A percentile compares a stretch with the other conserved stretches of the same genome.
phyloP scores from a whole-genome alignment of 2,888 invertebrate species.

The Neoitamus cyanurus region DNA sequence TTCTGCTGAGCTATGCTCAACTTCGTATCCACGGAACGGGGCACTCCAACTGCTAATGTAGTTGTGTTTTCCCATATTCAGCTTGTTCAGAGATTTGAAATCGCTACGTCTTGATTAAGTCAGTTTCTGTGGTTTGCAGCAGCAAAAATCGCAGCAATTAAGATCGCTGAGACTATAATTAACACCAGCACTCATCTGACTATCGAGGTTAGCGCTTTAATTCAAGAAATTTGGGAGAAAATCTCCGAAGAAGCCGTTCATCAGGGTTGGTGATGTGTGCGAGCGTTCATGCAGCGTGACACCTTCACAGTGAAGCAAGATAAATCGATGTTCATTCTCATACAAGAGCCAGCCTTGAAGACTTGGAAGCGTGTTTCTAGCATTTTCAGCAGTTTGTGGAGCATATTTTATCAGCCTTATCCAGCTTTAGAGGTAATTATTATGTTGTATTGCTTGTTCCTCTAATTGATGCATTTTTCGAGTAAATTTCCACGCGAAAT shows the following conservation, averaged over 20 bases:
- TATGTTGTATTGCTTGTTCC: background rate
- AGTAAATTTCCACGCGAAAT: background rate
- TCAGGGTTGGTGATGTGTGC: background rate
- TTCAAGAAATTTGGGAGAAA: background rate
- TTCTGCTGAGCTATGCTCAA: background rate
- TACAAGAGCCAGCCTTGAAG: slow-evolving; percentile 76
- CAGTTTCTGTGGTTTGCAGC: background rate
- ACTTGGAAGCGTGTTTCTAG: slow-evolving; percentile 76
- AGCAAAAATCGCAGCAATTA: background rate
- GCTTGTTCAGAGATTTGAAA: background rate
- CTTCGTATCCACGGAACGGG: background rate
- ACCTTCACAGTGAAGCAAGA: slow-evolving; percentile 38
- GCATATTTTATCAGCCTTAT: slow-evolving; percentile 68
- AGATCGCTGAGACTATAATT: background rate
- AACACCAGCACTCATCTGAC: background rate
- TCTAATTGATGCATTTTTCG: background rate
- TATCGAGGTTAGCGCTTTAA: background rate
- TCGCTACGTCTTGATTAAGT: background rate
- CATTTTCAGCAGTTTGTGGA: slow-evolving; percentile 73
- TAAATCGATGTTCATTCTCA: slow-evolving; percentile 61
- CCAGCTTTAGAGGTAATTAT: slow-evolving; percentile 61
- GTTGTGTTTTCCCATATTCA: background rate
- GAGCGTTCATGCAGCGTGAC: background rate
- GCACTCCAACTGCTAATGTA: background rate
- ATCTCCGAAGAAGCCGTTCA: background rate